These are phyloP conservation scores for Euglossa dilemma DNA, from an alignment of 1,140 invertebrate species.

Conservation along the genomic window DNA sequence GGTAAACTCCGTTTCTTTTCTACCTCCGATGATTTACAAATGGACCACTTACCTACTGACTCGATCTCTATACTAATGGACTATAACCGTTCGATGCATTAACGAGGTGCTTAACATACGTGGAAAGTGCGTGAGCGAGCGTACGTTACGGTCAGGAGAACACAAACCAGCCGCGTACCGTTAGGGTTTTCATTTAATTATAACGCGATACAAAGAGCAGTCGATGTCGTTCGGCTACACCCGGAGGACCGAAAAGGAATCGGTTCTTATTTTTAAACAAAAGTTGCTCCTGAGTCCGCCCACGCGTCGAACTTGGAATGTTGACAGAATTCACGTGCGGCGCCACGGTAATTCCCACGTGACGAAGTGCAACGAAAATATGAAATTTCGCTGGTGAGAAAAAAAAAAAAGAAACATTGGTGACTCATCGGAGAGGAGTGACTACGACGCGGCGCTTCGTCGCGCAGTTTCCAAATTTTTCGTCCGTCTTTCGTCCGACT, in stretches of 20 bases:
- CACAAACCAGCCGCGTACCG: neutral
- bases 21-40: neutral
- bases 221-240: neutral
- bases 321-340: constrained; percentile 36
- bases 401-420: neutral
- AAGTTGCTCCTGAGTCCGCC: neutral
- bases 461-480: neutral
- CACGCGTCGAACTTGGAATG: constrained; percentile 6
- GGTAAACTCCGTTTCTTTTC: neutral
- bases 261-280: constrained; percentile 34
- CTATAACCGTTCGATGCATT: neutral
- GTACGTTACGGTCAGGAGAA: neutral
- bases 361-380: neutral
- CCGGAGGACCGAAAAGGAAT: neutral
- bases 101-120: neutral
- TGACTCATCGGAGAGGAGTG: neutral
- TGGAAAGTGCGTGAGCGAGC: neutral
- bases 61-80: neutral
- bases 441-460: fast-evolving
- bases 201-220: neutral
- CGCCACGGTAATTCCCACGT: constrained; percentile 30
- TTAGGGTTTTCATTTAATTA: neutral
- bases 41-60: neutral
- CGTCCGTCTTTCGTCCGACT: no score
- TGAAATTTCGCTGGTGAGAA: neutral